Evolutionary conservation across 2,113 vertebrate species (phyloP), one percentile per base, ranked within the genome.

Genomic region (Elanus axillaris): DNA sequence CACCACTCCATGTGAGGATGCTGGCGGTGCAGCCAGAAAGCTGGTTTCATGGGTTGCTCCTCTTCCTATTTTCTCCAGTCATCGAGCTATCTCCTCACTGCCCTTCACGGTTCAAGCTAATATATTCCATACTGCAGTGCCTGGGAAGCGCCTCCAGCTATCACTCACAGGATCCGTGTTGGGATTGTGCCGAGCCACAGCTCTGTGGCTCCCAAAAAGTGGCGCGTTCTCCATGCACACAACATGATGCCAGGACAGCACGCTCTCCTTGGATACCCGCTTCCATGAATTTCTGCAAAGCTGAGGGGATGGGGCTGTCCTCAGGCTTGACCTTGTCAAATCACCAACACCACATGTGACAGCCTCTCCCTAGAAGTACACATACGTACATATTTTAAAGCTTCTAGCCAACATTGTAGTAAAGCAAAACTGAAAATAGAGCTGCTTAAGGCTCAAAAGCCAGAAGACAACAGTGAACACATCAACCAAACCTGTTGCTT

Each of bases 131-230:
- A 45, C 25, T 1, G 2, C 76, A 48, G 73, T 17, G 90, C 50
- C 45, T 31, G 45, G 67, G 69, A 59, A 62, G 62, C 0, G 1
- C 27, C 48, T 80, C 58, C 67, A 55, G 73, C 40, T 45, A 4
- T 36, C 0, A 1, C 63, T 88, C 53, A 5, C 58, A 0, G 0
- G 21, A 21, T 21, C 27, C 1, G 1, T 1, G 15, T 1, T 16
- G 73, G 72, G 71, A 31, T 72, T 5, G 1, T 6, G 11, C 40
- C 0, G 3, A 77, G 64, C 29, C 3, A 3, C 77, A 75, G 77
- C 53, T 59, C 59, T 9, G 0, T 0, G 34, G 26, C 31, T 86
- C 67, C 29, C 71, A 20, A 13, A 26, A 34, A 17, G 13, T 10
- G 7, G 5, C 47, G 22, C 0, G 3, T 60, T 34, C 40, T 85